These are phyloP conservation scores for Cinara cedri DNA, from an alignment of 2,888 invertebrate species.

Conservation along the genomic window DNA sequence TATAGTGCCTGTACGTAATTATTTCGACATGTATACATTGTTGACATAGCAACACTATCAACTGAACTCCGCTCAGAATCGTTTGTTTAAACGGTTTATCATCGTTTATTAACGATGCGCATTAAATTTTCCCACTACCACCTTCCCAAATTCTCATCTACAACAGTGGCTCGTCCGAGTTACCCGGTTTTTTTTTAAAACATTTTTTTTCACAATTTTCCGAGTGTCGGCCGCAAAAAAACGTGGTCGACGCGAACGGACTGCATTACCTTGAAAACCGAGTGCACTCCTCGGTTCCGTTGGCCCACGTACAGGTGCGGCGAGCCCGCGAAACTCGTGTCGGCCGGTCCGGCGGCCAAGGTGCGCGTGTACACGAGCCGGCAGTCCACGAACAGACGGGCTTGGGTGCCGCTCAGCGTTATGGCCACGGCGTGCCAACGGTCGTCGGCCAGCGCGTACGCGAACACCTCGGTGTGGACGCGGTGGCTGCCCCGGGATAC, in stretches of 20 bases:
- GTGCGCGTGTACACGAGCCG: constrained; percentile 82
- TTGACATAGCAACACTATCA: no score
- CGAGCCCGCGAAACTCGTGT: constrained; percentile 74
- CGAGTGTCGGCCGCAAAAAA: no score
- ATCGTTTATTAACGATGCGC: no score
- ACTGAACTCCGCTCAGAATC: no score
- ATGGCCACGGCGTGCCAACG: constrained; percentile 87
- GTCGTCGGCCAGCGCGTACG: constrained; percentile 84
- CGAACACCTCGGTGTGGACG: constrained; percentile 84
- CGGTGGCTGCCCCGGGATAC: constrained; percentile 69
- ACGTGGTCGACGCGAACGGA: not conserved
- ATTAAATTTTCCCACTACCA: no score
- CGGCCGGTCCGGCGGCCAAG: constrained; percentile 70
- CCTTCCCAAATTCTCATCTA: no score
- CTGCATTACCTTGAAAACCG: constrained; percentile 78
- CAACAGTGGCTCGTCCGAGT: no score
- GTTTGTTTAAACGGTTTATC: no score
- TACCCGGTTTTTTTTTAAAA: no score
- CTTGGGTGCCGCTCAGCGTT: constrained; percentile 81
- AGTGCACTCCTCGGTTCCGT: constrained; percentile 79
- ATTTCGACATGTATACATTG: no score
- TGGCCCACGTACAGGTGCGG: constrained; percentile 87
- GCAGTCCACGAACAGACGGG: constrained; percentile 86
- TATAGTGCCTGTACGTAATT: no score
- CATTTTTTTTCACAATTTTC: no score